Percentiles rank a stretch among this genome's conserved stretches.
These are phyloP conservation scores for Polymixis lichenea DNA, from an alignment of 2,888 invertebrate species.

Conservation along the genomic window DNA sequence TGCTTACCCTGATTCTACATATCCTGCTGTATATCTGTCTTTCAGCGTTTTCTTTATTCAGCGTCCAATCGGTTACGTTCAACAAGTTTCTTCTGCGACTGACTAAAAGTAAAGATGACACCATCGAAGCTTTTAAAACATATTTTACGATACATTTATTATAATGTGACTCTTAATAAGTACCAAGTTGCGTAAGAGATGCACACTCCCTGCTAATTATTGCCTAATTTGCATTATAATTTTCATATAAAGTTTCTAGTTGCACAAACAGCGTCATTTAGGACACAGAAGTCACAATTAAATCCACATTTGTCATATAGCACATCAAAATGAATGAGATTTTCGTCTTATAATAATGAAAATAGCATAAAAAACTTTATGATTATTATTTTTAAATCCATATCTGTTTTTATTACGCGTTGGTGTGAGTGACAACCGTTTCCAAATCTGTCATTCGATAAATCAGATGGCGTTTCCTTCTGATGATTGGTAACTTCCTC, in stretches of 20 bases:
- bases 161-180: background rate
- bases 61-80: no score
- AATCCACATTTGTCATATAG: constrained; percentile 19
- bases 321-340: constrained; percentile 19
- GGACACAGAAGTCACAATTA: constrained; percentile 20
- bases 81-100: background rate
- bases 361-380: constrained; percentile 39
- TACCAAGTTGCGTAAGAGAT: constrained; percentile 10
- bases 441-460: constrained; percentile 52
- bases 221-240: constrained; percentile 30
- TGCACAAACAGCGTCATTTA: constrained; percentile 24
- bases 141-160: constrained; percentile 11
- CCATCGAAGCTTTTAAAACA: background rate
- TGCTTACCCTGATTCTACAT: background rate
- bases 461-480: constrained; percentile 56
- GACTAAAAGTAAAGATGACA: constrained; percentile 4
- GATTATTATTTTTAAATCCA: constrained; percentile 32
- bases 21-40: background rate
- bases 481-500: constrained; percentile 68
- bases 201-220: constrained; percentile 12
- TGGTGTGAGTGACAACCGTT: constrained; percentile 57
- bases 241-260: constrained; percentile 9
- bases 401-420: constrained; percentile 54
- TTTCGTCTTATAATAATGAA: constrained; percentile 20
- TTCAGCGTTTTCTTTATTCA: no score